Evolutionary conservation across 1,140 invertebrate genomes (phyloP), one percentile per base, ranked within the genome.

Genomic region (Chrysomallon squamiferum): DNA sequence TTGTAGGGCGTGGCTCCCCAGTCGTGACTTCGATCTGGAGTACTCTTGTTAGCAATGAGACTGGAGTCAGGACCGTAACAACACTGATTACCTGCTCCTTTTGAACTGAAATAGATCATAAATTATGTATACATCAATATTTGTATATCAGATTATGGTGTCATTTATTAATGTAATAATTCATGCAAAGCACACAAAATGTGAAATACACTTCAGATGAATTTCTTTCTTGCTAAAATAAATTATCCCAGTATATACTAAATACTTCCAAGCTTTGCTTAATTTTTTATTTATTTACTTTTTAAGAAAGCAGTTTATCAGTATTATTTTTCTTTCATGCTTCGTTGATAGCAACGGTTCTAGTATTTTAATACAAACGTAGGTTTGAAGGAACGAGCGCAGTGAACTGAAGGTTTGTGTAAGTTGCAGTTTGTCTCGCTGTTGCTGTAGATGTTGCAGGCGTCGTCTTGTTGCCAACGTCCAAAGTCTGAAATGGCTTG

Each of bases 61-160:
- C 91, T 94, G 2, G 91, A 90, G 72, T 95, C 92, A 78, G 92
- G 93, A 80, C 97, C 94, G 78, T 98, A 99, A 76, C 96, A 99
- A 75, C 96, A 98, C 78, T 97, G 95, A 80, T 98, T 96, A 61
- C 96, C 96, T 1, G 95, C 92, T 54, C 95, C 96, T 76, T 95
- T 93, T 54, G 90, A 82, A 69, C 93, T 94, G 74, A 33, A 72
- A 60, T 25, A 27, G 15, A 54, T 7, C 35, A 5, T 5, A 38
- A 7, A 38, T 38, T 7, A 38, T 15, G 6, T n/a, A 15, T 7
- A 5, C 5, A 7, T 15, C 5, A 5, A 38, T 38, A 38, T 38
- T 7, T 38, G 15, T 15, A 38, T 38, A 38, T 38, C 35, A 38
- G 15, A 38, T 38, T 38, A n/a, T n/a, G n/a, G n/a, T n/a, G n/a